These are phyloP conservation scores for Watsonalla cultraria DNA, from an alignment of 2,888 invertebrate genomes.

Conservation along the genomic window DNA sequence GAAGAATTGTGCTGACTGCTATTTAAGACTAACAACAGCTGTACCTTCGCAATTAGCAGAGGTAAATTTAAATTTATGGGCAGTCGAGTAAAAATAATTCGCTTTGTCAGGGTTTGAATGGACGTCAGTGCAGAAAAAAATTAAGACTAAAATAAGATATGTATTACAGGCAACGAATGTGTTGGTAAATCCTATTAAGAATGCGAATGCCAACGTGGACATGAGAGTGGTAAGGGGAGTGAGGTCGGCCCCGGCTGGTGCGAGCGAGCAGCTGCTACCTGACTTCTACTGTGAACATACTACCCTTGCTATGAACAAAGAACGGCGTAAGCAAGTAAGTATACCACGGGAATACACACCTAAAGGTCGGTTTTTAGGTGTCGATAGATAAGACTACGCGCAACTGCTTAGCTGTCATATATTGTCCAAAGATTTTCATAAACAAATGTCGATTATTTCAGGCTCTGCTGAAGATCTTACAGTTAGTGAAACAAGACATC, in stretches of 20 bases:
- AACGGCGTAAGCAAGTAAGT: conserved; percentile 87
- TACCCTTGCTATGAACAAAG: conserved; percentile 94
- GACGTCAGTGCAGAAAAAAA: no score
- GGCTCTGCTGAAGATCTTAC: conserved; percentile 90
- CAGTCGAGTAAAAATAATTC: no score
- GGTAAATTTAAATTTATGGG: conserved; percentile 45
- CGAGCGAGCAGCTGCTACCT: conserved; percentile 90
- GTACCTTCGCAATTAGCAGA: conserved; percentile 89
- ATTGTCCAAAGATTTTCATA: background rate
- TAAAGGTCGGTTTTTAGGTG: no score
- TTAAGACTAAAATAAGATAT: background rate
- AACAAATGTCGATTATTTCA: conserved; percentile 42
- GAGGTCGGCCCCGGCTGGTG: conserved; percentile 81
- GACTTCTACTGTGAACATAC: conserved; percentile 98
- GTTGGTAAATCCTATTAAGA: conserved; percentile 83
- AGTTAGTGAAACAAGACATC: conserved; percentile 91
- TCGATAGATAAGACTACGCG: no score
- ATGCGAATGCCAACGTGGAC: conserved; percentile 84
- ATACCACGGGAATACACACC: background rate
- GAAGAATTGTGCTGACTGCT: conserved; percentile 83
- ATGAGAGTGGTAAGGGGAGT: conserved; percentile 82
- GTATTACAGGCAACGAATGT: conserved; percentile 82
- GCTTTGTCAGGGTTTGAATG: no score
- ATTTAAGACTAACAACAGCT: conserved; percentile 81
- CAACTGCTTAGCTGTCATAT: no score